A percentile compares a stretch with the other conserved stretches of the same genome.
Conservation (phyloP, 1,140 invertebrate species). For the Uloborus diversus region DNA sequence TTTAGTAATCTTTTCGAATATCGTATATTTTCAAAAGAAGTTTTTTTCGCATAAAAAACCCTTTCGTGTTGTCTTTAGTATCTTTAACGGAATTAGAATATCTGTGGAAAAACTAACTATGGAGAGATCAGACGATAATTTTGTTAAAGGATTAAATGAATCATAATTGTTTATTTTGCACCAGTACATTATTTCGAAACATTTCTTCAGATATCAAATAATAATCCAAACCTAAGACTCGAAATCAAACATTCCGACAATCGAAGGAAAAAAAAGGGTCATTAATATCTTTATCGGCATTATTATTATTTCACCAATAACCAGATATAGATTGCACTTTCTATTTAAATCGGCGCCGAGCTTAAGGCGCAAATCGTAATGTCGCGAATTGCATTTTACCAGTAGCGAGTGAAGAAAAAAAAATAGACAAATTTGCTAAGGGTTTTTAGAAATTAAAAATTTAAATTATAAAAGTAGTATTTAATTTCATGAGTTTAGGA, state of each 20-base stretch:
- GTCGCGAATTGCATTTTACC: not conserved
- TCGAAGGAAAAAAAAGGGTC: not conserved
- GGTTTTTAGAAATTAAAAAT: slow-evolving; percentile 40
- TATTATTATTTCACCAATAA: slow-evolving; percentile 36
- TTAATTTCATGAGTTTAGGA: slow-evolving; percentile 24
- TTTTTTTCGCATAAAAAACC: slow-evolving; percentile 40
- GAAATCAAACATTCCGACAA: slow-evolving; percentile 17
- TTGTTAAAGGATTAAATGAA: slow-evolving; percentile 26
- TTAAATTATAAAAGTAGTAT: slow-evolving; percentile 47
- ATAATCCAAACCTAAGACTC: slow-evolving; percentile 1
- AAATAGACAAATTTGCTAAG: slow-evolving; percentile 36
- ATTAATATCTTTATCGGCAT: slow-evolving; percentile 15
- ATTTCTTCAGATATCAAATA: slow-evolving; percentile 12
- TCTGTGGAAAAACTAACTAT: not conserved
- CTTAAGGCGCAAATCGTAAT: not conserved
- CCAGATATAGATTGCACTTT: not conserved
- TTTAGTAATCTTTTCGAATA: slow-evolving; percentile 20
- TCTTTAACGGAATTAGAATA: slow-evolving; percentile 38
- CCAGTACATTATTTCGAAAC: slow-evolving; percentile 24
- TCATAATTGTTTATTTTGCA: slow-evolving; percentile 36
- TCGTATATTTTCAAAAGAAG: slow-evolving; percentile 27
- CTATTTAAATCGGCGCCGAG: not conserved
- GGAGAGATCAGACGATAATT: slow-evolving; percentile 21
- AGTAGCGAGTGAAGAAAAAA: not conserved
- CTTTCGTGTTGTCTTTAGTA: not conserved